A percentile compares a stretch with the other conserved stretches of the same genome.
Evolutionary conservation across 1,140 invertebrate genomes (phyloP).

Genomic region (Amyelois transitella): DNA sequence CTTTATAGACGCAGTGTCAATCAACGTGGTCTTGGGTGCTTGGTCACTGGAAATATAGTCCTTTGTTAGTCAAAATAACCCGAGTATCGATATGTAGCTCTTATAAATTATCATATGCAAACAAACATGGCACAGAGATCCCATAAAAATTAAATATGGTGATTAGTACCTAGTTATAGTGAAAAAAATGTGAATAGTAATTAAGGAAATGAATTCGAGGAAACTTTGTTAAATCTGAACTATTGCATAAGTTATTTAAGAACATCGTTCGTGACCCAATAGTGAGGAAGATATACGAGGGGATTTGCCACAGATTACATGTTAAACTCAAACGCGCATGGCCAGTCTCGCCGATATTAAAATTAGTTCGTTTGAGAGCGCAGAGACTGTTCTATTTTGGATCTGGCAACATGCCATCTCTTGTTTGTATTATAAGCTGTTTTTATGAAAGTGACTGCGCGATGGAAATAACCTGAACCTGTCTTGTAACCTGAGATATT

Average conservation of each 20-base stretch:
- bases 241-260: neutral
- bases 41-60: conserved; percentile 71
- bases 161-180: too few species aligned
- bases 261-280: neutral
- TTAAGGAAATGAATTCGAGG: neutral
- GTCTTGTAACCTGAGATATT: conserved; percentile 63
- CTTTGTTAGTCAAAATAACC: too few species aligned
- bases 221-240: neutral
- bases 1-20: conserved; percentile 86
- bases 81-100: neutral
- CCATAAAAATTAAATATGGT: too few species aligned
- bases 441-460: conserved; percentile 72
- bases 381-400: conserved; percentile 66
- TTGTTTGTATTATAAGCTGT: conserved; percentile 74
- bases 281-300: conserved; percentile 1
- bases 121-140: too few species aligned
- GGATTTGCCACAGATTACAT: conserved; percentile 43
- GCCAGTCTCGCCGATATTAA: conserved; percentile 58
- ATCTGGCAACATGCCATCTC: conserved; percentile 63
- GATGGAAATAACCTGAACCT: conserved; percentile 71
- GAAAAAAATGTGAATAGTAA: neutral
- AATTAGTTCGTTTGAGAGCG: conserved; percentile 67
- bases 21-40: conserved; percentile 82
- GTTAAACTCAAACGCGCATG: conserved; percentile 40
- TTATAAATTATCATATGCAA: neutral